Base-by-base conservation (phyloP, 2,797 vertebrate species). In the Liparis tanakae region DNA sequence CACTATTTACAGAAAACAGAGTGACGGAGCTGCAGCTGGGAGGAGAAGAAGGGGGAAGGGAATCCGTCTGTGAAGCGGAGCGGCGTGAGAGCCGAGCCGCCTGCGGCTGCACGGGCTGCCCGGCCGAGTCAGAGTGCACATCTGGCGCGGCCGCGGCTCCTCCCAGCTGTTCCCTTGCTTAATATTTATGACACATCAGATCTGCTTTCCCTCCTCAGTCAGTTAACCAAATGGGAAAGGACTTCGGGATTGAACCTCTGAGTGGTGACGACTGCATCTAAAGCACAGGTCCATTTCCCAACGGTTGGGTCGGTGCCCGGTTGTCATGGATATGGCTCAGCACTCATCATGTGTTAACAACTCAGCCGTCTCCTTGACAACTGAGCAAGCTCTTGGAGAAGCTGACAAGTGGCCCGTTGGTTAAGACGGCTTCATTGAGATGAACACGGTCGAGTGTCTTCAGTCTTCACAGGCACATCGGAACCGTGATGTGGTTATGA, bases 281-380 rank as follows among this genome's bases (percentile, higher is more conserved):
- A 15, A 55, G 13, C 30, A 22, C 25, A 55, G 25, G 25, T 54
- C 53, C 25, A 55, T 13, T 25, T 53, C 22, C 6, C 6, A 15
- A 17, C 14, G 43, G 18, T 18, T 46, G 43, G 13, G 17, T 44
- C 43, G 14, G 43, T 44, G 44, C 44, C 18, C 1, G 7, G 44
- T 56, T 56, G 54, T 56, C 54, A 34, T 56, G 54, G 54, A 3
- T 56, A 56, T 36, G 54, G 54, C 33, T 56, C 30, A 34, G 54
- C 18, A 17, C 15, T 36, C 54, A n/a, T 56, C 17, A 10, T 34
- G 2, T 34, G 44, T 18, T 46, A 18, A 8, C 44, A 18, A 46
- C 44, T 46, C 44, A 46, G 13, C 17, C 17, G 7, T 46, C 6
- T 46, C 44, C 44, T 18, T 46, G 44, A 46, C 44, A 46, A 18